phyloP scores from a whole-genome alignment of 2,888 invertebrate species.

The Poecilus cupreus region DNA sequence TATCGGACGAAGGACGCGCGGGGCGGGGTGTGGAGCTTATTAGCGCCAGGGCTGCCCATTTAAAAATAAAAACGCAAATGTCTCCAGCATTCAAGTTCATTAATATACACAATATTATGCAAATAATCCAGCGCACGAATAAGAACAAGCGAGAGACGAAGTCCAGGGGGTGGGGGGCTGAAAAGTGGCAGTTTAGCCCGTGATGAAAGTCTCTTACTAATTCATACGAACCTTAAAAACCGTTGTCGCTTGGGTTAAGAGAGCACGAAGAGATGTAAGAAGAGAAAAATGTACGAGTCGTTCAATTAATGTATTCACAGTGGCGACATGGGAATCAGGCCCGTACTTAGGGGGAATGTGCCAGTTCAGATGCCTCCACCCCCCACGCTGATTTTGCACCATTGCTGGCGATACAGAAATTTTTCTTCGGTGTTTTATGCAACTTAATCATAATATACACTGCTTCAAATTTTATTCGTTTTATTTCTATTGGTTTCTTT shows the following conservation, averaged over 20 bases:
- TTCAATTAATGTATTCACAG: slow-evolving; percentile 72
- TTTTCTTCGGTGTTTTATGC: neutral
- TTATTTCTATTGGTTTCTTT: too few species aligned
- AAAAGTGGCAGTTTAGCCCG: slow-evolving; percentile 58
- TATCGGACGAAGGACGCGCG: slow-evolving; percentile 32
- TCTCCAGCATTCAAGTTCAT: slow-evolving; percentile 46
- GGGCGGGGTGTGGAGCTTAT: slow-evolving; percentile 35
- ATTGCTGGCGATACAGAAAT: neutral
- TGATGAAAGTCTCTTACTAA: slow-evolving; percentile 68
- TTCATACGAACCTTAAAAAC: slow-evolving; percentile 71
- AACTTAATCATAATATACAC: too few species aligned
- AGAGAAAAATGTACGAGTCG: slow-evolving; percentile 71
- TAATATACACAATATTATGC: slow-evolving; percentile 58
- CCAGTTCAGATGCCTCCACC: neutral
- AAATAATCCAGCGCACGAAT: slow-evolving; percentile 49
- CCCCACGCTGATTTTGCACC: neutral
- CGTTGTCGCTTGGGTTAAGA: slow-evolving; percentile 66
- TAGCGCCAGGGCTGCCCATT: slow-evolving; percentile 49
- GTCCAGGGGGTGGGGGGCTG: slow-evolving; percentile 62
- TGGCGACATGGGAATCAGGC: slow-evolving; percentile 43
- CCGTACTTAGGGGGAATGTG: neutral
- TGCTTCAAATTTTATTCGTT: too few species aligned
- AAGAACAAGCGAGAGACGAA: slow-evolving; percentile 57
- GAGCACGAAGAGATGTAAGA: slow-evolving; percentile 61
- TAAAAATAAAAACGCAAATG: slow-evolving; percentile 57